Evolutionary conservation across 2,797 vertebrate species (phyloP).

Genomic region (Enteromius mattozi): DNA sequence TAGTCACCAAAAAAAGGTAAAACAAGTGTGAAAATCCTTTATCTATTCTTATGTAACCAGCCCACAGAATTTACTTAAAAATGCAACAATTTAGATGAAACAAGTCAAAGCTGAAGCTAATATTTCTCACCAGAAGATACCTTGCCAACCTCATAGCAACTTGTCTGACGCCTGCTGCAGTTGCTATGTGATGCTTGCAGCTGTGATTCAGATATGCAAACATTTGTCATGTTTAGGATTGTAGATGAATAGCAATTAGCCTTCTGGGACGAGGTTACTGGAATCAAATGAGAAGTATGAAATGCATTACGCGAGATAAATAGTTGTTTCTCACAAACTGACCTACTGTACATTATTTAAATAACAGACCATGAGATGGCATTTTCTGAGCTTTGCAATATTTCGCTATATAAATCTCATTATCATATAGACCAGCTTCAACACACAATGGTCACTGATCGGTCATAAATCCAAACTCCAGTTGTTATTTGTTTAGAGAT

Average conservation of each 20-base stretch:
- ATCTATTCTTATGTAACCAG: not conserved
- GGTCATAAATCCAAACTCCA: slow-evolving; percentile 40
- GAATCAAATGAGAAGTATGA: slow-evolving; percentile 1
- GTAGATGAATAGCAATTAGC: slow-evolving; percentile 37
- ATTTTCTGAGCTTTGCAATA: slow-evolving; percentile 15
- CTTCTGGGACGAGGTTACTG: not conserved
- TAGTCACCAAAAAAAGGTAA: not conserved
- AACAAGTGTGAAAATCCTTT: not conserved
- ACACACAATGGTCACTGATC: slow-evolving; percentile 31
- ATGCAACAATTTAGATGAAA: not conserved
- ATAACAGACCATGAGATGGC: not conserved
- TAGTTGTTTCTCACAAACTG: not conserved
- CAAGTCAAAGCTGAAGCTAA: not conserved
- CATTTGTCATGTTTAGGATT: slow-evolving; percentile 22
- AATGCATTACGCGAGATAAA: not conserved
- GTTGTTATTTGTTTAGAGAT: slow-evolving; percentile 46
- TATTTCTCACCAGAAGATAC: not conserved
- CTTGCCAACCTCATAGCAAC: not conserved
- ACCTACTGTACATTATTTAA: slow-evolving; percentile 11
- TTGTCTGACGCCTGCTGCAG: not conserved
- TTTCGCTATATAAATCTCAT: slow-evolving; percentile 32
- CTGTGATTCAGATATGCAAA: slow-evolving; percentile 6
- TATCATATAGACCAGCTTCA: slow-evolving; percentile 38
- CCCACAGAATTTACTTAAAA: not conserved
- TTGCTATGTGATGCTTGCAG: not conserved